Percentiles rank a stretch among this genome's conserved stretches.
Conservation (phyloP, 2,113 vertebrate genomes). For the Struthio camelus region DNA sequence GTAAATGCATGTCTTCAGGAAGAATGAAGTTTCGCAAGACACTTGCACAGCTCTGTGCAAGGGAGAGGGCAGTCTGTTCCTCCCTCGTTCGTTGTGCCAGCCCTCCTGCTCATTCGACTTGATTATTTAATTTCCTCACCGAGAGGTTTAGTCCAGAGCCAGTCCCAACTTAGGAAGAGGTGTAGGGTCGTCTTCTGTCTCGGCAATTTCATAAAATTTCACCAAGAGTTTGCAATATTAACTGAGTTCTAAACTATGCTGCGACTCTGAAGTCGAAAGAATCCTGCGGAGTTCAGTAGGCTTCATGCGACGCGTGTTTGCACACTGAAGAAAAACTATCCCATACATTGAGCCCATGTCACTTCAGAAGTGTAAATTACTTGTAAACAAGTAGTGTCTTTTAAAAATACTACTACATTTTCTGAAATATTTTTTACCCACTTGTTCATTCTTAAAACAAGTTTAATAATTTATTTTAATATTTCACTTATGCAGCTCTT, state of each 20-base stretch:
- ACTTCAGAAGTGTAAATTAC: neutral
- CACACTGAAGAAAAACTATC: neutral
- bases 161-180: neutral
- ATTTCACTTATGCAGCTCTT: neutral
- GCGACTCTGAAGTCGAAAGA: neutral
- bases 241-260: neutral
- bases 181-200: neutral
- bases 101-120: neutral
- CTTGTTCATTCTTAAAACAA: neutral
- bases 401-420: neutral
- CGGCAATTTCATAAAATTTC: neutral
- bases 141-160: neutral
- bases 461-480: neutral
- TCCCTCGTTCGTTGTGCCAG: neutral
- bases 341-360: neutral
- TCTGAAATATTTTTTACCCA: neutral
- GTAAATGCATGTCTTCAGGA: neutral
- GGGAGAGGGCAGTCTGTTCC: neutral
- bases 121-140: neutral
- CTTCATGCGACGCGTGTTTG: neutral
- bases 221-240: neutral
- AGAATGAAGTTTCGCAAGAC: neutral
- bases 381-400: neutral
- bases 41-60: neutral
- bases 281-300: neutral